phyloP scores from a whole-genome alignment of 2,888 invertebrate species.

The Callyntrura sp. region DNA sequence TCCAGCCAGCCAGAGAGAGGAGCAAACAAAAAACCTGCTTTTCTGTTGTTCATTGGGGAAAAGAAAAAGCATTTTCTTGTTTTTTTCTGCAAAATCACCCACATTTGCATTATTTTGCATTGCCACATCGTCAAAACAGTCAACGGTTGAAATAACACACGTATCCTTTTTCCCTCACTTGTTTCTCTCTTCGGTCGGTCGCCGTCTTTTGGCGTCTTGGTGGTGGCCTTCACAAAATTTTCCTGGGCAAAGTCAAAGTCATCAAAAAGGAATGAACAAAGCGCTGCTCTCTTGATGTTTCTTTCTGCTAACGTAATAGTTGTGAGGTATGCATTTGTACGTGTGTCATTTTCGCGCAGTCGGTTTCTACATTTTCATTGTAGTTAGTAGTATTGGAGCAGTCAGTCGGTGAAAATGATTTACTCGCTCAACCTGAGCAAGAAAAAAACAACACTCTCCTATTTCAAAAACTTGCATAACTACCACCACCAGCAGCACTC shows the following conservation, averaged over 20 bases:
- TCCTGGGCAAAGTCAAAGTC: slow-evolving; percentile 39
- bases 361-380: too few relatives aligned
- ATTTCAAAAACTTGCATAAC: slow-evolving; percentile 25
- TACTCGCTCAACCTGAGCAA: slow-evolving; percentile 12
- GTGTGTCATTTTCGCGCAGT: too few relatives aligned
- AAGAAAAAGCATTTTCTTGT: not conserved
- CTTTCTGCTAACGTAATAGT: not conserved
- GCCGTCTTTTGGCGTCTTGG: not conserved
- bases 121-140: slow-evolving; percentile 6
- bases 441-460: not conserved
- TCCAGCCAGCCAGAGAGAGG: not conserved
- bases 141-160: slow-evolving; percentile 27
- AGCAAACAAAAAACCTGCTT: slow-evolving; percentile 32
- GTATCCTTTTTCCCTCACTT: slow-evolving; percentile 27
- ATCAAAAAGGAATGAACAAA: not conserved
- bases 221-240: slow-evolving; percentile 74
- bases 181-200: not conserved
- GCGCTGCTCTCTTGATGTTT: not conserved
- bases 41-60: not conserved
- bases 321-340: not conserved
- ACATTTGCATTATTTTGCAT: not conserved
- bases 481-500: not conserved
- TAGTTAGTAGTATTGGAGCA: not conserved
- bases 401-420: not conserved
- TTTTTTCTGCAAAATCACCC: not conserved